Base-by-base conservation (phyloP, 2,113 vertebrate genomes). In the Benitochromis conjunctus region DNA sequence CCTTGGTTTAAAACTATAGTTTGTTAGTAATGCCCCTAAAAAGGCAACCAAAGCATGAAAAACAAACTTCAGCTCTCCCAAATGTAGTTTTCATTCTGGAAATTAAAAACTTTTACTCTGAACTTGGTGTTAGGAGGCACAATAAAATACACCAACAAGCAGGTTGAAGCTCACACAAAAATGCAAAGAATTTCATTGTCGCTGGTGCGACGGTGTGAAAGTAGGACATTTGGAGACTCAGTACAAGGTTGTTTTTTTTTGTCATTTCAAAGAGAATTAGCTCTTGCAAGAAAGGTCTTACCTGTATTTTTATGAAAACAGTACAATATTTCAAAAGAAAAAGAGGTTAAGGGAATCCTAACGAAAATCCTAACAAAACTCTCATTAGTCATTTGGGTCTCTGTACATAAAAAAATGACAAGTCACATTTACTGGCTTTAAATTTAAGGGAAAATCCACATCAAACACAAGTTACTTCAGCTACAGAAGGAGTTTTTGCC, bases 131-230 rank as follows among this genome's bases (percentile, higher is more conserved):
- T 53, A 51, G 81, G 83, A 88, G 81, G 69, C 79, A 86, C 81
- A 31, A 57, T 80, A 64, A 87, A 82, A 93, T 66, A 87, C 86
- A 88, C 80, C 80, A 64, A 77, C 58, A 71, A 82, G 78, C 60
- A 89, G 51, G 66, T 79, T 58, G 66, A 74, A 80, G 78, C 55
- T 34, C 29, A 80, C 79, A 60, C 29, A 55, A 80, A 79, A 41
- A 66, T 34, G 76, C 79, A 85, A 60, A 69, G 34, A 48, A 48
- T 79, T 77, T 24, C 58, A 58, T 58, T 3, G 34, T 85, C 53
- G 29, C 69, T 48, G 51, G 21, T 2, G 38, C 43, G 41, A 57
- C 26, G 43, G 56, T 54, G 62, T 41, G 7, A 56, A 80, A 46
- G 71, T 66, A 34, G 26, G 71, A 76, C 55, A 38, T 88, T 55